Conservation (phyloP, 2,113 vertebrate genomes). For the Steatornis caripensis region DNA sequence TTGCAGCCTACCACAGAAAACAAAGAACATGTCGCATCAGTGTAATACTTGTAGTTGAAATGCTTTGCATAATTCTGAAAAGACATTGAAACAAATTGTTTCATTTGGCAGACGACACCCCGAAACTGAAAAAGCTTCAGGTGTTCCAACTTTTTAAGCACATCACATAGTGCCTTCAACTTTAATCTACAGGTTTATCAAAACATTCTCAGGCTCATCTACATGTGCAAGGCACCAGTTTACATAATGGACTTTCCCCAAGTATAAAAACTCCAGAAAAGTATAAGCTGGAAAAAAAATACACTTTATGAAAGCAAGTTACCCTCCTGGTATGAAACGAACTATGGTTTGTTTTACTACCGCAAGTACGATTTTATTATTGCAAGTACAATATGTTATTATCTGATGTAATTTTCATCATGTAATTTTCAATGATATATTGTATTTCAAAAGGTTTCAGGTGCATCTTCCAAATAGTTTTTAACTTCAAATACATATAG, state of each 20-base stretch:
- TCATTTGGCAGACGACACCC: neutral
- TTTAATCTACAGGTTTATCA: neutral
- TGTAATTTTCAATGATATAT: neutral
- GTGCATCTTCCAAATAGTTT: neutral
- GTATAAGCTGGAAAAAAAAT: neutral
- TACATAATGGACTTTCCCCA: neutral
- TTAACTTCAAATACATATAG: neutral
- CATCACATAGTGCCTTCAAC: neutral
- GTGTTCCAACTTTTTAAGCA: neutral
- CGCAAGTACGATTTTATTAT: neutral
- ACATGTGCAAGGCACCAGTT: neutral
- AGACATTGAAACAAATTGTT: neutral
- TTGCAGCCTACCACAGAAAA: slow-evolving; percentile 80
- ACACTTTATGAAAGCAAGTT: neutral
- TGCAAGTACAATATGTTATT: neutral
- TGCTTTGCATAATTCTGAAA: neutral
- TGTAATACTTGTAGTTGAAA: neutral
- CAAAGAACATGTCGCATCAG: neutral
- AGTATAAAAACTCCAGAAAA: neutral
- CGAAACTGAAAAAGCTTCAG: neutral
- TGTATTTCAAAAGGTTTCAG: neutral
- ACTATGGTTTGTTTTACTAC: neutral
- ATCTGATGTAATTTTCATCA: neutral
- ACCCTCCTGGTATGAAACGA: neutral
- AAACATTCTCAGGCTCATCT: neutral